Percentiles rank a stretch among this genome's conserved stretches.
Conservation (phyloP, 2,888 invertebrate species). For the Drosophila kanekoi region DNA sequence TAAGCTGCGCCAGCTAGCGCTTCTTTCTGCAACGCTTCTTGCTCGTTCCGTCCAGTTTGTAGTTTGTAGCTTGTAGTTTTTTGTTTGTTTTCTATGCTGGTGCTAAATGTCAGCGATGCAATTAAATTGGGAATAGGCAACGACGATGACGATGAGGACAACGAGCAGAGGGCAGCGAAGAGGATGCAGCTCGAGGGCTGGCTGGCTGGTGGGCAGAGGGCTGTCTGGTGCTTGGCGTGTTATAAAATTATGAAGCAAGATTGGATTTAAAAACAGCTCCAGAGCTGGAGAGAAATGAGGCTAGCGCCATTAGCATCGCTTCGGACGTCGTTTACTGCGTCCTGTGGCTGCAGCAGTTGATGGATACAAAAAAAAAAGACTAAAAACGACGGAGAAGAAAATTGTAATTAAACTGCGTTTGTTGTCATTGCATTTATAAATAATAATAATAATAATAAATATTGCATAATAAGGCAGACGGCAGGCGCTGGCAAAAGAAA, state of each 20-base stretch:
- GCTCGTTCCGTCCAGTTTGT: constrained; percentile 13
- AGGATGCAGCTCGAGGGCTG: neutral
- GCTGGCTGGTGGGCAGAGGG: neutral
- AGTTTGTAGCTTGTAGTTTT: constrained; percentile 18
- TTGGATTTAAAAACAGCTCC: constrained; percentile 69
- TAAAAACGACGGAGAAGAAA: constrained; percentile 27
- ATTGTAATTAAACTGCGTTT: constrained; percentile 80
- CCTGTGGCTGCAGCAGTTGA: constrained; percentile 69
- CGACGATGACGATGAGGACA: constrained; percentile 23
- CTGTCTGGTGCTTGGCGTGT: constrained; percentile 41
- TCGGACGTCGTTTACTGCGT: constrained; percentile 46
- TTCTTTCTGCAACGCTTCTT: neutral
- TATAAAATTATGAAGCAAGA: constrained; percentile 75
- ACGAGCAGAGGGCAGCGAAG: constrained; percentile 4
- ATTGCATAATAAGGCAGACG: constrained; percentile 61
- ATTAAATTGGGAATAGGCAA: constrained; percentile 73
- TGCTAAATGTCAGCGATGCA: constrained; percentile 78
- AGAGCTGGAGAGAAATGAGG: constrained; percentile 36
- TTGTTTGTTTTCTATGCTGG: constrained; percentile 46
- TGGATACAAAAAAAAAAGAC: constrained; percentile 44
- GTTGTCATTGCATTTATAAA: constrained; percentile 78
- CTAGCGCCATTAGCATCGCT: constrained; percentile 63
- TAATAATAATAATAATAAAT: constrained; percentile 66
- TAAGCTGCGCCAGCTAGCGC: constrained; percentile 37
- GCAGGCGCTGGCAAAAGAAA: constrained; percentile 22